Evolutionary conservation across 2,888 invertebrate species (phyloP).

Genomic region (Ephialtes manifestator): DNA sequence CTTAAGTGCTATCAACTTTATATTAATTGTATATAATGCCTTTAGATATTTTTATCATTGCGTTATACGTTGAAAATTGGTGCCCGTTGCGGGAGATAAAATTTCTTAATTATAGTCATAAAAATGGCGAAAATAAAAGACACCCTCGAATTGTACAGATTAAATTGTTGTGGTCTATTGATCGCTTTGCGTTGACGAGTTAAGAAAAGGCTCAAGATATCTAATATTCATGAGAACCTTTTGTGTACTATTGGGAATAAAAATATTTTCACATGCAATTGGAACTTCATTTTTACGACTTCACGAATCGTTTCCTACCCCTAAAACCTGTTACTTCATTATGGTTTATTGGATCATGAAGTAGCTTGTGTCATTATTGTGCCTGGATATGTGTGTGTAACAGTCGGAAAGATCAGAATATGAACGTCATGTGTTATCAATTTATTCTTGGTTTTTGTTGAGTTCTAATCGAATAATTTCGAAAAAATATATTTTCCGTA

Average conservation of each 20-base stretch:
- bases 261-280: conserved; percentile 17
- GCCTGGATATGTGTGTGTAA: no score
- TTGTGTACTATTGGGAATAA: conserved; percentile 2
- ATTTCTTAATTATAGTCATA: neutral
- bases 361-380: no score
- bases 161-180: neutral
- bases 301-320: neutral
- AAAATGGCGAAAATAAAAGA: neutral
- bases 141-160: neutral
- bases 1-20: neutral
- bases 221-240: neutral
- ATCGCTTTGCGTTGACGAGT: neutral
- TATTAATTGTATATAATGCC: conserved; percentile 9
- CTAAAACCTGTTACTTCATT: neutral
- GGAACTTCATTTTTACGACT: neutral
- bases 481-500: no score
- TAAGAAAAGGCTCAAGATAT: neutral
- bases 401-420: no score
- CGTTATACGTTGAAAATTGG: neutral
- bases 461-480: no score
- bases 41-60: neutral
- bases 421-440: no score
- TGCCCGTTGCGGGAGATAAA: neutral
- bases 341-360: no score
- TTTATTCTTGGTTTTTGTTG: no score